Conservation (phyloP, 2,113 vertebrate genomes). For the Thymallus thymallus region DNA sequence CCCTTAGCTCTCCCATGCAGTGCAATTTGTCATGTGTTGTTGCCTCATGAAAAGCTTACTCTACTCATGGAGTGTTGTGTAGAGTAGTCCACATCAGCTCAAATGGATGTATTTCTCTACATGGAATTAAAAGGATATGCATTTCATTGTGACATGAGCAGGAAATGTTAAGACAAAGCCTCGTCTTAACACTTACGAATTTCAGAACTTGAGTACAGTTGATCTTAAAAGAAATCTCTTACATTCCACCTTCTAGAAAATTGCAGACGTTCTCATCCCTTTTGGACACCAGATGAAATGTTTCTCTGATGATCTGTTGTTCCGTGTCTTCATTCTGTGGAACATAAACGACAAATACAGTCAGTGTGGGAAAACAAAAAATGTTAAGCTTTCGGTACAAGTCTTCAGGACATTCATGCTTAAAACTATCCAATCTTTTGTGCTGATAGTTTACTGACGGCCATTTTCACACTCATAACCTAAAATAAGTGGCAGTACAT, state of each 20-base stretch:
- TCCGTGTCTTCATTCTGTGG: constrained; percentile 95
- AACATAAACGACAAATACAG: not conserved
- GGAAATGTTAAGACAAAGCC: too few relatives aligned
- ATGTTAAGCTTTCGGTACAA: not conserved
- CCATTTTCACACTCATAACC: not conserved
- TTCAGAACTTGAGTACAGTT: too few relatives aligned
- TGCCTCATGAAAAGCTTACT: not conserved
- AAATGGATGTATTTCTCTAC: too few relatives aligned
- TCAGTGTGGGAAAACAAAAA: not conserved
- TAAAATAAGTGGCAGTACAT: not conserved
- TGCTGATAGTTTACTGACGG: not conserved
- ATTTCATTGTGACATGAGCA: too few relatives aligned
- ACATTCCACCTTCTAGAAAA: constrained; percentile 98
- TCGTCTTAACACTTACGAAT: too few relatives aligned
- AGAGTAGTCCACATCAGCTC: too few relatives aligned
- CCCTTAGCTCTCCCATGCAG: not conserved
- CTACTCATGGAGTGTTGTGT: not conserved
- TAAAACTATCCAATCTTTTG: not conserved
- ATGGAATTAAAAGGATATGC: too few relatives aligned
- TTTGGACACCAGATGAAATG: constrained; percentile 97
- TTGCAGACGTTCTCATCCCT: constrained; percentile 98
- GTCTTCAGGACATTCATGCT: not conserved
- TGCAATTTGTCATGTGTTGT: constrained; percentile 1
- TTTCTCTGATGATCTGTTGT: constrained; percentile 98
- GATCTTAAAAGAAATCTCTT: constrained; percentile 67